These are phyloP conservation scores for Epizoanthus fatuus DNA, from an alignment of 92 coral and sea anemone species.

Conservation along the genomic window DNA sequence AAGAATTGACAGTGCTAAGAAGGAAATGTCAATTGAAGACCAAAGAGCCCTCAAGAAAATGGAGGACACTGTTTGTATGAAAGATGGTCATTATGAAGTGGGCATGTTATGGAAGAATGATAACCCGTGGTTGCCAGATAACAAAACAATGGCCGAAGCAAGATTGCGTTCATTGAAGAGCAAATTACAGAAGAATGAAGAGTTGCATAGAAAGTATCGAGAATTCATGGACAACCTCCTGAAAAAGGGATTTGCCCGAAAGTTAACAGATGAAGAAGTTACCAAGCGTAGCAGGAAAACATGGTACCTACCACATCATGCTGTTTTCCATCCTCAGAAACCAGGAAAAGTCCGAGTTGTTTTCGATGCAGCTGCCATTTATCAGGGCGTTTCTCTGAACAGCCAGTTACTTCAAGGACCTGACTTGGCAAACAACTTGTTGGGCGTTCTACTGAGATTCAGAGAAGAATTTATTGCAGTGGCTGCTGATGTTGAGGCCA, in stretches of 20 bases:
- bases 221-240: slow-evolving; percentile 55
- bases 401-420: slow-evolving; percentile 74
- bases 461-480: slow-evolving; percentile 69
- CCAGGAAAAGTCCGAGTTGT: slow-evolving; percentile 73
- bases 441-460: slow-evolving; percentile 70
- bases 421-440: slow-evolving; percentile 70
- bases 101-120: slow-evolving; percentile 75
- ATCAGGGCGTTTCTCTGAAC: slow-evolving; percentile 67
- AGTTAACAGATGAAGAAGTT: slow-evolving; percentile 60
- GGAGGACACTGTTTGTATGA: slow-evolving; percentile 45
- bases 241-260: slow-evolving; percentile 56
- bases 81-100: slow-evolving; percentile 71
- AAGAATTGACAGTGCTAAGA: slow-evolving; percentile 50
- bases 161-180: slow-evolving; percentile 53
- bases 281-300: slow-evolving; percentile 47
- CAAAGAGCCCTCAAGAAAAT: slow-evolving; percentile 51
- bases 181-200: slow-evolving; percentile 56
- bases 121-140: slow-evolving; percentile 73
- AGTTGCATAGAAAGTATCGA: slow-evolving; percentile 64
- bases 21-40: slow-evolving; percentile 68
- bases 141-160: slow-evolving; percentile 65
- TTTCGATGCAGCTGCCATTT: slow-evolving; percentile 72
- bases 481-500: slow-evolving; percentile 72
- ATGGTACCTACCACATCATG: slow-evolving; percentile 82
- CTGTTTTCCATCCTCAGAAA: slow-evolving; percentile 71